These are phyloP conservation scores for Amblyraja radiata DNA, from an alignment of 2,797 vertebrate genomes.

Conservation along the genomic window DNA sequence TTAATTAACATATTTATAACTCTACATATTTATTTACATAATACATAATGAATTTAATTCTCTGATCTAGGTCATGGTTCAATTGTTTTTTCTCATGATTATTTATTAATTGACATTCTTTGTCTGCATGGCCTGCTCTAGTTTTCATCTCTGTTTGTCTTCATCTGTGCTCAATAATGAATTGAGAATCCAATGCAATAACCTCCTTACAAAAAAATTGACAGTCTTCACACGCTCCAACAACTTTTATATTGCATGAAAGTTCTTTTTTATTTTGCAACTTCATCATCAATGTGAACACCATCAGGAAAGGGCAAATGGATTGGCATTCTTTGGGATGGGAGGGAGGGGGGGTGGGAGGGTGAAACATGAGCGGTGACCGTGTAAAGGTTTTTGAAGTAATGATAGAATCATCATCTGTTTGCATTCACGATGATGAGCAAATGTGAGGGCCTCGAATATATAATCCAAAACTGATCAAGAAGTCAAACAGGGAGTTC, in stretches of 20 bases:
- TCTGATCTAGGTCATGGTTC: constrained; percentile 24
- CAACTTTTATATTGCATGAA: not conserved
- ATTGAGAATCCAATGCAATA: not conserved
- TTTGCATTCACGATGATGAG: not conserved
- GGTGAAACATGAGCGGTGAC: not conserved
- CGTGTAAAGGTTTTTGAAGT: not conserved
- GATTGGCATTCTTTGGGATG: not conserved
- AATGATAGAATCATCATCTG: not conserved
- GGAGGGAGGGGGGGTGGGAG: not conserved
- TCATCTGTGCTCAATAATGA: not conserved
- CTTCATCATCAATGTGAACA: not conserved
- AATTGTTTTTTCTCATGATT: constrained; percentile 5
- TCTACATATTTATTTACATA: constrained; percentile 33
- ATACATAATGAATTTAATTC: constrained; percentile 37
- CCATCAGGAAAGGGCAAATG: not conserved
- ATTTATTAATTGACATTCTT: constrained; percentile 29
- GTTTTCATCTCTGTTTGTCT: not conserved
- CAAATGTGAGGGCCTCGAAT: not conserved
- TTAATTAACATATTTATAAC: constrained; percentile 34
- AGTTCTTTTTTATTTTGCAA: not conserved
- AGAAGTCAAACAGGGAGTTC: not conserved
- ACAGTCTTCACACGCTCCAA: not conserved
- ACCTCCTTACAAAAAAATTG: not conserved
- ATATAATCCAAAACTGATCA: not conserved
- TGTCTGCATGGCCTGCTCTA: not conserved